Base-by-base conservation (phyloP, 2,113 vertebrate genomes). In the Chascanopsetta lugubris region DNA sequence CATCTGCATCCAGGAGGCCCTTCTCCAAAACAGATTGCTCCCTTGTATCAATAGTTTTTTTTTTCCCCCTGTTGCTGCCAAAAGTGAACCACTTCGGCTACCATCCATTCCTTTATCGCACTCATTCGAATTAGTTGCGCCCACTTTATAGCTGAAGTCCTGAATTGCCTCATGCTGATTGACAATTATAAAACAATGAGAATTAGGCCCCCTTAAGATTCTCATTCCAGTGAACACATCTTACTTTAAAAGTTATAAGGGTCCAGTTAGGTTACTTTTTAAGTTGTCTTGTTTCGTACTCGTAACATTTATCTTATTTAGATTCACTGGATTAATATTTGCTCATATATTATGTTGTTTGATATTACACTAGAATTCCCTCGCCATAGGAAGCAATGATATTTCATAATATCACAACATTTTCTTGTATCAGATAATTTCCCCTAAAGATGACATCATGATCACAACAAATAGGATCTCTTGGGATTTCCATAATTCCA, bases 141-240 rank as follows among this genome's bases (percentile, higher is more conserved):
- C 17, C 26, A 42, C 21, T 54, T 38, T 38, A 42, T 42, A 30
- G 27, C 46, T 42, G 13, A 45, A 43, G 10, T 9, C 15, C 9
- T 18, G 8, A 24, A 56, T 63, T 72, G 56, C 40, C 32, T 57
- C 21, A 47, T 49, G 61, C 63, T 57, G 17, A 40, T 40, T 42
- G 55, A 56, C 34, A 66, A 72, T 71, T 69, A 65, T 20, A 54
- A 47, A 59, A 59, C 27, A 58, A 58, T 40, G 69, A 63, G 78
- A 32, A 42, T 61, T 30, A 29, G 8, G 25, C 22, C 13, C 40
- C 46, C 12, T 74, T 47, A n/a, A 60, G 21, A 69, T 45, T 32
- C 46, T 54, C 42, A 29, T 64, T 49, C 43, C 11, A 49, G 47
- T 15, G 34, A 49, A 46, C 17, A n/a, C 48, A 30, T 42, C 29